A percentile compares a stretch with the other conserved stretches of the same genome.
phyloP scores from a whole-genome alignment of 1,140 invertebrate genomes.

The Contarinia nasturtii region DNA sequence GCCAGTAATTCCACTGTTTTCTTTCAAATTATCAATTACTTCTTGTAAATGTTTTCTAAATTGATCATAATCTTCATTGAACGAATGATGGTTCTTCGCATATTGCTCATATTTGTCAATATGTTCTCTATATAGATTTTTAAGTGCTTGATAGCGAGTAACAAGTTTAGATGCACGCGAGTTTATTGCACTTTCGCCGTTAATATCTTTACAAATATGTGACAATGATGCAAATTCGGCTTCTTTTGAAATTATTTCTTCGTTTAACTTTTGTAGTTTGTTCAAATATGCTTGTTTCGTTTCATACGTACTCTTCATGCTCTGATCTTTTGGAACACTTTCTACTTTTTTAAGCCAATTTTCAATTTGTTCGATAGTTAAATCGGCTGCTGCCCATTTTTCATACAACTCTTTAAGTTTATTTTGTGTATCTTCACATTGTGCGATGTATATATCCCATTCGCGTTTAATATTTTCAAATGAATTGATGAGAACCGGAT shows the following conservation, averaged over 20 bases:
- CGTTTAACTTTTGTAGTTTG: constrained; percentile 53
- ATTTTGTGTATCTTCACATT: constrained; percentile 43
- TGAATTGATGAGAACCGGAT: constrained; percentile 49
- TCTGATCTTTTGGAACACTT: constrained; percentile 69
- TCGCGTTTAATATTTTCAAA: constrained; percentile 53
- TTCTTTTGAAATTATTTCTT: constrained; percentile 51
- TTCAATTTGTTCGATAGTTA: constrained; percentile 51
- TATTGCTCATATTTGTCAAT: constrained; percentile 62
- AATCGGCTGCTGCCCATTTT: constrained; percentile 63
- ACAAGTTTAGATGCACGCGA: constrained; percentile 58
- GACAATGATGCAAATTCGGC: constrained; percentile 48
- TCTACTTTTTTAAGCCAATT: constrained; percentile 74
- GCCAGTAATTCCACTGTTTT: constrained; percentile 68
- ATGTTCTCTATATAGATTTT: constrained; percentile 61
- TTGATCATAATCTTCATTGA: constrained; percentile 56
- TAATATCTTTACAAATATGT: constrained; percentile 48
- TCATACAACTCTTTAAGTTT: constrained; percentile 50
- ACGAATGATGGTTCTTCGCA: constrained; percentile 65
- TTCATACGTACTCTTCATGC: constrained; percentile 65
- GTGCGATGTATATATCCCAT: constrained; percentile 58
- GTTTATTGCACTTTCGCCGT: constrained; percentile 56
- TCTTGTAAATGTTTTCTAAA: constrained; percentile 56
- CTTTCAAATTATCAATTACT: constrained; percentile 49
- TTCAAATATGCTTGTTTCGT: constrained; percentile 64
- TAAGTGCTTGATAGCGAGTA: constrained; percentile 68